These are phyloP conservation scores for Carcina quercana DNA, from an alignment of 2,888 invertebrate genomes.

Conservation along the genomic window DNA sequence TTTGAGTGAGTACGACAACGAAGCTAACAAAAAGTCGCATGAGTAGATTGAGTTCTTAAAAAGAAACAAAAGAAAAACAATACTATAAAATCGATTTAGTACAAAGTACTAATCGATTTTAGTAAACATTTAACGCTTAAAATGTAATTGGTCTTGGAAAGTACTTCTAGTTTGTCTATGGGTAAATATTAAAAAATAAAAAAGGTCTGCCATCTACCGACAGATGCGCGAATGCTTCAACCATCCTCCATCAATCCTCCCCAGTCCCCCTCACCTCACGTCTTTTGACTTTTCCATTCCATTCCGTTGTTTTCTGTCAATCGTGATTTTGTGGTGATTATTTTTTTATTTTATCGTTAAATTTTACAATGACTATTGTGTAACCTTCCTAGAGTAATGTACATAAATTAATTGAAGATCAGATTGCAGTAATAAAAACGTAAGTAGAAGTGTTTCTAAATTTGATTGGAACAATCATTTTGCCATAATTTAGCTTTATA, in stretches of 20 bases:
- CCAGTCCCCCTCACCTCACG: constrained; percentile 48
- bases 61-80: too few species aligned
- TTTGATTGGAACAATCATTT: constrained; percentile 27
- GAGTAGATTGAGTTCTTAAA: too few species aligned
- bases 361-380: constrained; percentile 38
- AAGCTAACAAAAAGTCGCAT: too few species aligned
- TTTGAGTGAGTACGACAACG: too few species aligned
- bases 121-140: too few species aligned
- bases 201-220: constrained; percentile 62
- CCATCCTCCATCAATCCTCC: too few species aligned
- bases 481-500: too few species aligned
- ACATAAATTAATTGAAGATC: constrained; percentile 22
- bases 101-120: too few species aligned
- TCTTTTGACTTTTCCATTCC: constrained; percentile 58
- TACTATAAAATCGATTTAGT: too few species aligned
- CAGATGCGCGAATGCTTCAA: constrained; percentile 24
- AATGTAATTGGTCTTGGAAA: constrained; percentile 1
- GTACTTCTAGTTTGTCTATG: constrained; percentile 39
- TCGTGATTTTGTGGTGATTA: constrained; percentile 44
- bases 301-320: constrained; percentile 62
- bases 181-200: too few species aligned
- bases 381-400: constrained; percentile 28
- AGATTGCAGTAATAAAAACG: constrained; percentile 33
- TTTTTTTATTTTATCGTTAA: constrained; percentile 34
- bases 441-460: constrained; percentile 41